Base-by-base conservation (phyloP, 2,888 invertebrate genomes). In the Galerucella calmariensis region DNA sequence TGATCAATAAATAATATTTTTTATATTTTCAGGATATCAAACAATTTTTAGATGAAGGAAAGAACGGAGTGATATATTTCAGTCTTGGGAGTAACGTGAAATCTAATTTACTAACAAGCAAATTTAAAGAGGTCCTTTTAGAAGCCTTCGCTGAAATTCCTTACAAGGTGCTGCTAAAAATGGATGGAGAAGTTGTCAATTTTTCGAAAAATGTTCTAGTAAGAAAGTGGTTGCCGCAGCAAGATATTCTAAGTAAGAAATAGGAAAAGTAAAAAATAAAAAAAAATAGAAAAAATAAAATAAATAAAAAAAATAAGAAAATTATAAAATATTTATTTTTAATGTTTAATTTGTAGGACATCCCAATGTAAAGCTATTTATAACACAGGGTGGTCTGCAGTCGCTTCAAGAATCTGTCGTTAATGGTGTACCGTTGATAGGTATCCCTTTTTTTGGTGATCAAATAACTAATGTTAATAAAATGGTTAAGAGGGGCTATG, bases 351-450 rank as follows among this genome's bases (percentile, higher is more conserved):
- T 82, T 79, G 51, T 51, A 82, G 82, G 74, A 35, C 88, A 88
- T 78, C 84, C 84, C 53, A 88, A 88, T 65, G 77, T 89, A 0
- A 88, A 88, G 70, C 66, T 87, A 1, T 88, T 88, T 70, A 86
- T 88, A 62, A 88, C 87, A 0, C 89, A 88, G 84, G 88, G 88
- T 63, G 89, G 89, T 4, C 77, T 88, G 2, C 88, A 88, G 66
- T 88, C 88, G 0, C 85, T 86, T 1, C 87, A 88, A 41, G 88
- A 89, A 75, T 86, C 88, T 2, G 84, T 88, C 6, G 80, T 79
- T n/a, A 86, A 86, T 9, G 86, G 84, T 44, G 86, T 88, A 2
- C 88, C 89, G 2, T 69, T 88, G 0, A 81, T 89, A 14, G 88
- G 86, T 10, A 78, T 88, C 44, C 88, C 88, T 10, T 85, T 88